Evolutionary conservation across 2,888 invertebrate genomes (phyloP), one percentile per base, ranked within the genome.

Genomic region (Drosophila ezoana): DNA sequence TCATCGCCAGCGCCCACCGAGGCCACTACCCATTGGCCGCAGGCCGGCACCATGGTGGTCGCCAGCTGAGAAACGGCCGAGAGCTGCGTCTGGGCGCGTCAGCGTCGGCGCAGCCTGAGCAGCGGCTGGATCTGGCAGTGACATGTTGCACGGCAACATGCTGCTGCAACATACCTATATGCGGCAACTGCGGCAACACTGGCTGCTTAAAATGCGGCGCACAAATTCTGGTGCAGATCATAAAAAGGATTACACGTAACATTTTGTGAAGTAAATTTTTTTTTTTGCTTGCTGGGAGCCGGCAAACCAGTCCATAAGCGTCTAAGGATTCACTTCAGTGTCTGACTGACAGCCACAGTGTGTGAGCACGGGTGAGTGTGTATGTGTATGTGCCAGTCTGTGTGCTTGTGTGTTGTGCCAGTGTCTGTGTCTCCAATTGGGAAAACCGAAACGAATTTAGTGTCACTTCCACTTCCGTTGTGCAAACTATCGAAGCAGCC

Each of bases 31-130:
- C 90, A 72, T 89, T 89, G 81, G 90, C 90, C 65, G 79, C 90
- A 65, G 67, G 86, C 90, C 44, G 84, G 90, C 75, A 90, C 91
- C 64, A 89, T 92, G 81, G 91, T 92, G 80, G 91, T 91, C 81
- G 91, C 91, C 81, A 92, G 92, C 90, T 92, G 92, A 92, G 90
- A 83, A 38, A 35, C 69, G 59, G 69, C 74, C 58, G 67, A 70
- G 23, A 64, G 72, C 77, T 87, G 79, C 76, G 76, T 75, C 60
- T 90, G 90, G 91, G 76, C 88, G 63, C 75, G 53, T 41, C 68
- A 57, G 16, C 81, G 77, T 54, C 76, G 88, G 64, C 79, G 84
- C 59, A 86, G 78, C 73, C 72, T 84, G 51, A 89, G 84, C 76
- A 89, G 88, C 74, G 83, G 79, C 72, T 90, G 90, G 90, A 90